Percentiles rank a stretch among this genome's conserved stretches.
Conservation (phyloP, 2,113 vertebrate species). For the Trichomycterus rosablanca region DNA sequence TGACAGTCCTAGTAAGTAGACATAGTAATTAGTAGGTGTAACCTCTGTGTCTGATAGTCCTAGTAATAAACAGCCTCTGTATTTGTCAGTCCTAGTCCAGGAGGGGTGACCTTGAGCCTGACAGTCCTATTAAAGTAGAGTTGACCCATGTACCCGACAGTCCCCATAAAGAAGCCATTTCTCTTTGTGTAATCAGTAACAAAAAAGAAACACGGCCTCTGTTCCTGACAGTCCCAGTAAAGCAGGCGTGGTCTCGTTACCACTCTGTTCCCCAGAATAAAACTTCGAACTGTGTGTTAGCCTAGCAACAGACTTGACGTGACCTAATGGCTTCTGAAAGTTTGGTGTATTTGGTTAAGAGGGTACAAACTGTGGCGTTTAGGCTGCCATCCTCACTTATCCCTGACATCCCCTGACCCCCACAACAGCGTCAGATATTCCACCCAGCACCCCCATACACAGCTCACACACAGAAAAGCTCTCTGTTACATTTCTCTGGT, state of each 20-base stretch:
- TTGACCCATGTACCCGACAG: too few species aligned
- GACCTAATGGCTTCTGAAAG: conserved; percentile 1
- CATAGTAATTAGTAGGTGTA: too few species aligned
- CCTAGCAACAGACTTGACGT: too few species aligned
- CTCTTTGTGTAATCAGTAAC: too few species aligned
- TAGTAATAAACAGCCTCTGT: too few species aligned
- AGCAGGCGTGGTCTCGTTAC: neutral
- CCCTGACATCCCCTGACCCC: conserved; percentile 21
- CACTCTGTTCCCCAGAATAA: too few species aligned
- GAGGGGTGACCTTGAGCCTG: too few species aligned
- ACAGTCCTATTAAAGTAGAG: too few species aligned
- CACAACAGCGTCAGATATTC: neutral
- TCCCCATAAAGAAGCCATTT: too few species aligned
- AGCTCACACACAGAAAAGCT: neutral
- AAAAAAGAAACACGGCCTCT: neutral
- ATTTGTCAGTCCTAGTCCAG: too few species aligned
- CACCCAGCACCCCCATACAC: neutral
- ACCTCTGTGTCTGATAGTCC: neutral
- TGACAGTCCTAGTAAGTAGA: neutral
- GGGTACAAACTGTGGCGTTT: conserved; percentile 1
- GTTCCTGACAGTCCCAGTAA: neutral
- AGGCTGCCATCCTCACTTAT: conserved; percentile 29
- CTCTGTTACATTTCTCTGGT: conserved; percentile 36
- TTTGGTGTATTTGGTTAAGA: conserved; percentile 1
- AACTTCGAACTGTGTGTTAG: too few species aligned